Conservation (phyloP, 2,888 invertebrate genomes). For the Zhuqinia jingwanae region DNA sequence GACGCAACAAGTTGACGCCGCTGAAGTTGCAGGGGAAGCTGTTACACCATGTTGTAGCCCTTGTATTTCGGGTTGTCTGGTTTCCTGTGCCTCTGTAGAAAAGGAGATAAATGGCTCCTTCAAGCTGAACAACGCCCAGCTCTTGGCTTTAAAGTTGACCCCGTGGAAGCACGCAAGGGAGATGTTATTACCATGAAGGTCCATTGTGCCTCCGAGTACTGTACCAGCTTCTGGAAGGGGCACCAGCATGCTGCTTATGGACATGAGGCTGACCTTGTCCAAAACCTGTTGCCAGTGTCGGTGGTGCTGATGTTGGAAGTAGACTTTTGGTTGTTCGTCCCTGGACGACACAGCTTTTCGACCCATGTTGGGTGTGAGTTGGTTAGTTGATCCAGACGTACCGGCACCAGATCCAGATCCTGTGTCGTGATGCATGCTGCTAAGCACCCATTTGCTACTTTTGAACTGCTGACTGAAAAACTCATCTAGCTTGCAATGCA, state of each 20-base stretch:
- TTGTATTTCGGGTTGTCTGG: slow-evolving; percentile 82
- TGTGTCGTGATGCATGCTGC: slow-evolving; percentile 81
- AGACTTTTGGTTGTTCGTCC: slow-evolving; percentile 14
- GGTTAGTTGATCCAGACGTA: slow-evolving; percentile 30
- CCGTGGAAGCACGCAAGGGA: slow-evolving; percentile 98
- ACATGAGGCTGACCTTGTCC: slow-evolving; percentile 89
- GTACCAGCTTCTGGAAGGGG: slow-evolving; percentile 85
- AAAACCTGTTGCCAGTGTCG: slow-evolving; percentile 97
- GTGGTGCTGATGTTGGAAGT: slow-evolving; percentile 85
- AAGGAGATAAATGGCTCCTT: slow-evolving; percentile 96
- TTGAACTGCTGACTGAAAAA: slow-evolving; percentile 99
- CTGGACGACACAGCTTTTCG: slow-evolving; percentile 10
- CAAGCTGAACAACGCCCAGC: slow-evolving; percentile 97
- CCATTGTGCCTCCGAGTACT: slow-evolving; percentile 93
- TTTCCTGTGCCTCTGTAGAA: slow-evolving; percentile 95
- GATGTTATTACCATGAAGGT: slow-evolving; percentile 92
- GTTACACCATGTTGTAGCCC: slow-evolving; percentile 76
- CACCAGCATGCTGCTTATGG: slow-evolving; percentile 83
- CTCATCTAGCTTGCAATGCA: slow-evolving; percentile 97
- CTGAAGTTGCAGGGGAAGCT: slow-evolving; percentile 78
- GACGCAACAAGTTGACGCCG: slow-evolving; percentile 84
- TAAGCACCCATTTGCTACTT: slow-evolving; percentile 90
- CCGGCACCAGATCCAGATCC: slow-evolving; percentile 81
- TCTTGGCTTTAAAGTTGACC: slow-evolving; percentile 96
- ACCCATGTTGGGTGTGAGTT: slow-evolving; percentile 58